Evolutionary conservation across 2,888 invertebrate species (phyloP).

Genomic region (Leucoma salicis): DNA sequence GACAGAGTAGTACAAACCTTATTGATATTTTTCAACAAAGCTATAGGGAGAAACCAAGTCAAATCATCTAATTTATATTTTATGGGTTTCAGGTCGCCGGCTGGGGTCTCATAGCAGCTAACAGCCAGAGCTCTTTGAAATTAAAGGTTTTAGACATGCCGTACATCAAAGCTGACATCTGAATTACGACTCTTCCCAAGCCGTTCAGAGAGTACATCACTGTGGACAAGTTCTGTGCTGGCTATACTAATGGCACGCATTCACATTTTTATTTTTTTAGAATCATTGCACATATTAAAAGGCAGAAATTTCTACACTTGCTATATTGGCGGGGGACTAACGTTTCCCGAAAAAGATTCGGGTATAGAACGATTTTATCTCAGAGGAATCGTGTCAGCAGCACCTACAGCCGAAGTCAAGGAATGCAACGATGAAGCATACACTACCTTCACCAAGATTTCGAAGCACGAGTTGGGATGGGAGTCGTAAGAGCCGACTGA

Average conservation of each 20-base stretch:
- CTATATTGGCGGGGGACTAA: conserved; percentile 57
- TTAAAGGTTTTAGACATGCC: conserved; percentile 37
- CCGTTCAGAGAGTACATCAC: conserved; percentile 3
- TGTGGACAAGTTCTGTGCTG: conserved; percentile 6
- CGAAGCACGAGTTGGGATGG: neutral
- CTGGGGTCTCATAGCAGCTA: conserved; percentile 34
- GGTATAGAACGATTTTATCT: conserved; percentile 45
- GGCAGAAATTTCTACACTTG: no score
- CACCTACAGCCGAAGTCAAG: conserved; percentile 7
- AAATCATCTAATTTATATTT: neutral
- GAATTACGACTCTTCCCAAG: conserved; percentile 21
- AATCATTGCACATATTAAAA: conserved; percentile 10
- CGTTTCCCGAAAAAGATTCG: conserved; percentile 38
- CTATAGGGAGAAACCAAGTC: no score
- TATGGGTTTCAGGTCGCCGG: conserved; percentile 38
- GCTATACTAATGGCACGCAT: conserved; percentile 6
- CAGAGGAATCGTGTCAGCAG: conserved; percentile 50
- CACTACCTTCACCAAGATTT: conserved; percentile 5
- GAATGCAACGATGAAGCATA: conserved; percentile 1
- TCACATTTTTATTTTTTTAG: no score
- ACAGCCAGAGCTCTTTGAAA: conserved; percentile 17
- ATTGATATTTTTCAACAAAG: no score
- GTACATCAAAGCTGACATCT: conserved; percentile 26
- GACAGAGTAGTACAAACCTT: no score
- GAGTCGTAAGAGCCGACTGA: no score